Evolutionary conservation across 2,113 vertebrate genomes (phyloP), one percentile per base, ranked within the genome.

Genomic region (Hylia prasina): DNA sequence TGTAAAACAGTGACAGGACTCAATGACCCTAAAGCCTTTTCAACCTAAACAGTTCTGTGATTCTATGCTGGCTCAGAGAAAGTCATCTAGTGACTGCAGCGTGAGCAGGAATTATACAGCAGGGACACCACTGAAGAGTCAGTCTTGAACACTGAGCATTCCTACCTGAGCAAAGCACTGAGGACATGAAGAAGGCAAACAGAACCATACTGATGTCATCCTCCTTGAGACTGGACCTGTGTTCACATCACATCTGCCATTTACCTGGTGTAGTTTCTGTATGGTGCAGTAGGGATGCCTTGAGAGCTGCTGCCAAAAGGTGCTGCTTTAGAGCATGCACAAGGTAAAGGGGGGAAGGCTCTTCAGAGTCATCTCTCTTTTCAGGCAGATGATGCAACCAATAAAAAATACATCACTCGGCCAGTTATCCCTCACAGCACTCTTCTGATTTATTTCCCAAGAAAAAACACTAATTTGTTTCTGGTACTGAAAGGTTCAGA

Each of bases 31-130:
- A 9, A 44, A 22, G 50, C 3, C 33, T 66, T 81, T 81, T 58
- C 77, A 51, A 0, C 8, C 9, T 76, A 31, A 53, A 53, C 0
- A 0, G 6, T 61, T 76, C 40, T 35, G n/a, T 54, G n/a, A 10
- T 31, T 53, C 45, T 40, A 1, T 48, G 50, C 19, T 64, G 45
- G 77, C n/a, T 68, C 58, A 47, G 0, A 3, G 18, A 51, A 82
- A 65, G 14, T 37, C 6, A 35, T 14, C 10, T 24, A n/a, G 22
- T 6, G 6, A 45, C 65, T 42, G 33, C 56, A 50, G 13, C 4
- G 48, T 31, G 35, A 61, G 35, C 31, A 60, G 40, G 45, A 70
- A 63, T 14, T 10, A 19, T 4, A 1, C 24, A 73, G 33, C 31
- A 61, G 9, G 6, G 21, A 4, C 13, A 63, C 13, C 27, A 42